Base-by-base conservation (phyloP, 2,888 invertebrate genomes). In the Hartigia nigra region DNA sequence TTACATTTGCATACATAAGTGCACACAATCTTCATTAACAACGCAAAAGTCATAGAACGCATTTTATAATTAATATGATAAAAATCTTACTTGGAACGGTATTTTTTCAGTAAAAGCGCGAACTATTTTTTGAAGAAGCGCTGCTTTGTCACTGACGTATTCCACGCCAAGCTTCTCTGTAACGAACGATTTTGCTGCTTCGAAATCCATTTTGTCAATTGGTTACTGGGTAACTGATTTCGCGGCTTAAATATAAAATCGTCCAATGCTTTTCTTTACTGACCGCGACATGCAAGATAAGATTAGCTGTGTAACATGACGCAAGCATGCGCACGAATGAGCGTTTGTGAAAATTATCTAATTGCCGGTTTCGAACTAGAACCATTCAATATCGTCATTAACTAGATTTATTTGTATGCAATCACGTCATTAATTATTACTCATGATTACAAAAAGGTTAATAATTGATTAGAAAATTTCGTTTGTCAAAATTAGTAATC, bases 71-170 rank as follows among this genome's bases (percentile, higher is more conserved):
- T 23, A 55, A 5, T 55, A 55, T 55, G 23, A 55, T 55, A 55
- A 55, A 23, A 23, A 23, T 32, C 34, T 79, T 70, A 79, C 78
- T 76, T 79, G 78, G 34, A 69, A 79, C 12, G 78, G 78, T 2
- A 79, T 32, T 55, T 79, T 79, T 35, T 76, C 78, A 31, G 76
- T 23, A 31, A 79, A 79, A 1, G 78, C 78, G 31, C 78, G 75
- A 31, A 79, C 37, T 12, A 79, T 72, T 55, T 69, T 79, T 36
- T 76, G n/a, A 36, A 79, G 32, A 2, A 76, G 32, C 4, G 70
- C 31, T 12, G 69, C 70, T 34, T 79, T 79, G 31, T 76, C 32
- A 69, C n/a, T 35, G 55, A 74, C 69, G 23, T 76, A 76, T 14
- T 76, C n/a, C 0, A 79, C 78, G 31, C 14, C 34, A 12, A 79